phyloP scores from a whole-genome alignment of 2,113 vertebrate genomes.

The Daubentonia madagascariensis region DNA sequence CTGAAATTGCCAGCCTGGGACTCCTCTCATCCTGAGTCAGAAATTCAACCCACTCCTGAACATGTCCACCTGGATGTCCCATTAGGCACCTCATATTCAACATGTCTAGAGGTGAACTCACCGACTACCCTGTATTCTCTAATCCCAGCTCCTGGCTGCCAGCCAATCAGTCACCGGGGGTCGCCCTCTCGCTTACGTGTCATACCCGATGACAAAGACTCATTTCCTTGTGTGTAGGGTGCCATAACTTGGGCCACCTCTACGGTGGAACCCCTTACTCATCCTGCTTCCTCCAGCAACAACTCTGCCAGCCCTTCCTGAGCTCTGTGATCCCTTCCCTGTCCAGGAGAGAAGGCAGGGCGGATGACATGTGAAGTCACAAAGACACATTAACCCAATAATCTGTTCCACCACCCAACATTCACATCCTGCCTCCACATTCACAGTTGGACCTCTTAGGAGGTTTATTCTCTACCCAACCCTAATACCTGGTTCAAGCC shows the following conservation, averaged over 20 bases:
- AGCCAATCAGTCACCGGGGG: not conserved
- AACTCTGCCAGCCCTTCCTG: not conserved
- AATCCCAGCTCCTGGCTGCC: not conserved
- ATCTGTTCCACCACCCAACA: not conserved
- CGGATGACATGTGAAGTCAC: not conserved
- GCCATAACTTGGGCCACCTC: not conserved
- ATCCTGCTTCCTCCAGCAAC: not conserved
- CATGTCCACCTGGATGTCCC: rapidly evolving
- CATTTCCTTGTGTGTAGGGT: not conserved
- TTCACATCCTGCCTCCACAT: not conserved
- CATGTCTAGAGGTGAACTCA: not conserved
- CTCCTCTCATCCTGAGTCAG: not conserved
- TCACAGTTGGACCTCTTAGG: not conserved
- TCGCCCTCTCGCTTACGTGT: not conserved
- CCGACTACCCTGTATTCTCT: rapidly evolving
- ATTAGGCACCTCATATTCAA: not conserved
- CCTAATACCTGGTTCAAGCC: not conserved
- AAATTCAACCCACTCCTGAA: not conserved
- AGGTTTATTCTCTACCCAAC: not conserved
- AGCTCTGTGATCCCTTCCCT: not conserved
- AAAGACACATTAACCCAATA: not conserved
- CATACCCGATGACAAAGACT: not conserved
- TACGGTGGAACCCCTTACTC: not conserved
- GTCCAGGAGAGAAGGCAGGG: not conserved
- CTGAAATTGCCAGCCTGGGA: not conserved